Evolutionary conservation across 1,140 invertebrate species (phyloP), one percentile per base, ranked within the genome.

Genomic region (Trachelipus rathkii): DNA sequence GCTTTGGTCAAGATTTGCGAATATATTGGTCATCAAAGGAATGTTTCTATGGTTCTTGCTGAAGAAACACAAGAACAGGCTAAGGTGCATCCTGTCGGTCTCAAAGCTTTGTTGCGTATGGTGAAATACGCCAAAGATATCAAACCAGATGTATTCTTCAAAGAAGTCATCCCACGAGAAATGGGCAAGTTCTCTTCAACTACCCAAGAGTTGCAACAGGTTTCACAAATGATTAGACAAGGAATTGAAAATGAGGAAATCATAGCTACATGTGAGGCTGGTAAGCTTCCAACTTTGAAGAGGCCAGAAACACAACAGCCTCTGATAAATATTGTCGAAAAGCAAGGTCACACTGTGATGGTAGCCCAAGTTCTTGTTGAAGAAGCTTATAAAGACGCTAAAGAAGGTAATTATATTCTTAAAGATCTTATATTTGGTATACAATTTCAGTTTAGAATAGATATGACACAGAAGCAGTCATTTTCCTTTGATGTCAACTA

Each of bases 131-230:
- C 82, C 50, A 79, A 79, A 44, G 71, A 82, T 50, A 77, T 81
- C 71, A 79, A 81, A 13, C 76, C 80, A 72, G 81, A 82, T n/a
- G 75, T 79, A 23, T 67, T 81, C 66, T 78, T 79, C 73, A 79
- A 82, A 72, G 80, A 81, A 21, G 75, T 81, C 11, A 76, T 91
- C 78, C 90, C 89, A 0, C 90, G 89, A 81, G 91, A 93, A 82
- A 94, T 94, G 85, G 92, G 92, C 0, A 89, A 90, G 13, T 92
- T 91, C 19, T 90, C 93, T 85, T 88, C 87, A 33, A 92, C 92
- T 2, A 85, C 94, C 68, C 84, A 90, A 74, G 93, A 95, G 86
- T 85, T 95, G 45, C 92, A 92, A 2, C 92, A 91, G 67, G 92
- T 95, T 76, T 91, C 92, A 33, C 90, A 91, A 81, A 86, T 94